phyloP scores from a whole-genome alignment of 2,113 vertebrate species.

The Ursus arctos region DNA sequence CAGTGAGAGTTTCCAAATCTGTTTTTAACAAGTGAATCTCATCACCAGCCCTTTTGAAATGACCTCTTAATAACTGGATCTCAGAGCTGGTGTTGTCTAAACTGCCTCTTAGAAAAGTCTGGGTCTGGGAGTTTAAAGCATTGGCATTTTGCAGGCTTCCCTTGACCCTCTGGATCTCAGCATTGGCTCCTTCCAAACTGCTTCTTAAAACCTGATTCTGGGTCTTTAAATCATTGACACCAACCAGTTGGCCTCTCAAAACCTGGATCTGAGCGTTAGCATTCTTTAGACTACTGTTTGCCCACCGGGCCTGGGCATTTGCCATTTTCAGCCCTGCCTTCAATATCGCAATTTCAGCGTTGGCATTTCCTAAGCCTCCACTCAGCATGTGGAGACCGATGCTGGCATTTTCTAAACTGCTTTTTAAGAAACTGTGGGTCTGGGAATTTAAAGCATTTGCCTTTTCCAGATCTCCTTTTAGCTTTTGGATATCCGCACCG shows the following conservation, averaged over 20 bases:
- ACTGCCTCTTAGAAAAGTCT: neutral
- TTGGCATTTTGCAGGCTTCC: slow-evolving; percentile 15
- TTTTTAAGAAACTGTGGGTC: slow-evolving; percentile 45
- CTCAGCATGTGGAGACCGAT: slow-evolving; percentile 3
- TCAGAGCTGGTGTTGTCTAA: slow-evolving; percentile 62
- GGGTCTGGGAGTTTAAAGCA: slow-evolving; percentile 46
- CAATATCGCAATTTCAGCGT: slow-evolving; percentile 33
- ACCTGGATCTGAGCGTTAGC: slow-evolving; percentile 5
- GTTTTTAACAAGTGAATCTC: slow-evolving; percentile 61
- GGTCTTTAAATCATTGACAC: slow-evolving; percentile 8
- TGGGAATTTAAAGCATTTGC: slow-evolving; percentile 47
- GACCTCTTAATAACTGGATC: slow-evolving; percentile 58
- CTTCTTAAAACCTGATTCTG: slow-evolving; percentile 56
- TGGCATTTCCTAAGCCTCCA: slow-evolving; percentile 19
- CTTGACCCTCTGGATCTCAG: slow-evolving; percentile 58
- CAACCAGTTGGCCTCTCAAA: slow-evolving; percentile 11
- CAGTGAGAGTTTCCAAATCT: slow-evolving; percentile 2
- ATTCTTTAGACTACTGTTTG: slow-evolving; percentile 33
- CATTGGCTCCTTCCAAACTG: neutral
- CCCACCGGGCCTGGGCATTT: neutral
- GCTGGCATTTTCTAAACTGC: slow-evolving; percentile 35
- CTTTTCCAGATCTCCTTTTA: slow-evolving; percentile 61
- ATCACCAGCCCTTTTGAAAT: neutral
- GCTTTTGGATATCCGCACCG: slow-evolving; percentile 47
- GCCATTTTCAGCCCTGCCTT: neutral